Percentiles rank a stretch among this genome's conserved stretches.
Evolutionary conservation across 2,888 invertebrate genomes (phyloP).

Genomic region (Euplexia lucipara): DNA sequence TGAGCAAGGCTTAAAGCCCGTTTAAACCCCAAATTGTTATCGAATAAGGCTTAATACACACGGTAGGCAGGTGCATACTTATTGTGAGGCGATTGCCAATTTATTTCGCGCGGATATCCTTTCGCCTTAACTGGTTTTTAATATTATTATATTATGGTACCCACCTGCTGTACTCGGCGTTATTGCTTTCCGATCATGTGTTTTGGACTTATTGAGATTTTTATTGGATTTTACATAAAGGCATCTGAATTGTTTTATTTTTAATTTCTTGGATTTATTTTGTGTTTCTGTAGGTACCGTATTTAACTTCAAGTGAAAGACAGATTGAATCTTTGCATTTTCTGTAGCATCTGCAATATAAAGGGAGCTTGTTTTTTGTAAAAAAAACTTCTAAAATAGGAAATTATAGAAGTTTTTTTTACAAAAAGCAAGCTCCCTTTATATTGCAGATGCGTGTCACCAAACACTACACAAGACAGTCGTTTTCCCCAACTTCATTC

Average conservation of each 20-base stretch:
- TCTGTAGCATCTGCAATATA: too few species aligned
- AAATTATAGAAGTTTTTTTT: not conserved
- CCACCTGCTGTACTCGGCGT: slow-evolving; percentile 38
- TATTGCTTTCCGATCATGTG: slow-evolving; percentile 32
- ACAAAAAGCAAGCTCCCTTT: not conserved
- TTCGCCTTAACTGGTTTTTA: slow-evolving; percentile 64
- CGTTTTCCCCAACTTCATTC: not conserved
- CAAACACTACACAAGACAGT: not conserved
- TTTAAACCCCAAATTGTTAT: slow-evolving; percentile 14
- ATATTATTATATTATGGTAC: slow-evolving; percentile 47
- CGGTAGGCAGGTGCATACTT: slow-evolving; percentile 64
- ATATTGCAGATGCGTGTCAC: too few species aligned
- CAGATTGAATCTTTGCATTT: not conserved
- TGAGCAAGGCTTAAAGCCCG: slow-evolving; percentile 6
- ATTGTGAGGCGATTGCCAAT: slow-evolving; percentile 64
- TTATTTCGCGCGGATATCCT: slow-evolving; percentile 72
- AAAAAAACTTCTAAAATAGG: not conserved
- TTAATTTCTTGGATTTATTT: not conserved
- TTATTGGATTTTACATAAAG: slow-evolving; percentile 12
- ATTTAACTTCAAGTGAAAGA: too few species aligned
- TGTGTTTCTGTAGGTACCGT: too few species aligned
- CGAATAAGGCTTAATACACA: slow-evolving; percentile 28
- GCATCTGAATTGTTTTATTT: not conserved
- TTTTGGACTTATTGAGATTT: slow-evolving; percentile 21
- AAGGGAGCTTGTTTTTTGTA: not conserved